Conservation (phyloP, 2,113 vertebrate species). For the Brevimyrus niger region DNA sequence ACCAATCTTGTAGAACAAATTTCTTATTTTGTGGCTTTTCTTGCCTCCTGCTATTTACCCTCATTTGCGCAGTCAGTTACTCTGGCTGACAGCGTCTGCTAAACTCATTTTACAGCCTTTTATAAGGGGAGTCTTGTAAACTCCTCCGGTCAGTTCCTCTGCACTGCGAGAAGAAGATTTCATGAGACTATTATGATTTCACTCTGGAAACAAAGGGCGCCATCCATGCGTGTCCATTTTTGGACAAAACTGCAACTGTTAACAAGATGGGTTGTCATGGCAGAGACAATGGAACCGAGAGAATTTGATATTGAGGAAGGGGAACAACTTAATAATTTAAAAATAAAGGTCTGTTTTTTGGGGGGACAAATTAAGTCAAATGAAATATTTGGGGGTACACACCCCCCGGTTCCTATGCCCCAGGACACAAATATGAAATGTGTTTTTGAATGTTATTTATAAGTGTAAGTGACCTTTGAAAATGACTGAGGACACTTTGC, state of each 20-base stretch:
- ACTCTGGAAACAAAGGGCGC: neutral
- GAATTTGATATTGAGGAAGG: neutral
- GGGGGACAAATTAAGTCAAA: neutral
- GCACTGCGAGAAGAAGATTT: neutral
- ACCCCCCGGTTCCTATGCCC: neutral
- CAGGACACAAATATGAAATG: neutral
- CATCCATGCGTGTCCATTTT: neutral
- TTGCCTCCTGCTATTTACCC: neutral
- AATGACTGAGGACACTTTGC: neutral
- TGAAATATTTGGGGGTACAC: neutral
- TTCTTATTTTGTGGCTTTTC: neutral
- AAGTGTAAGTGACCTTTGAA: neutral
- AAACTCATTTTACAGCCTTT: neutral
- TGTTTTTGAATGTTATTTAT: neutral
- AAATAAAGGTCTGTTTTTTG: neutral
- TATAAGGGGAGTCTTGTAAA: neutral
- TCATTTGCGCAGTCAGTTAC: neutral
- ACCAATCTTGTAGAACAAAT: neutral
- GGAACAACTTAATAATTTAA: neutral
- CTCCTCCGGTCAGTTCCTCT: neutral
- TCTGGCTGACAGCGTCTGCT: constrained; percentile 1
- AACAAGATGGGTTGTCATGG: neutral
- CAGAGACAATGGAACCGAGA: neutral
- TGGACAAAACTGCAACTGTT: neutral
- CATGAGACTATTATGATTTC: neutral